Evolutionary conservation across 64 coral and sea anemone species (phyloP).

Genomic region (Exaiptasia diaphana): DNA sequence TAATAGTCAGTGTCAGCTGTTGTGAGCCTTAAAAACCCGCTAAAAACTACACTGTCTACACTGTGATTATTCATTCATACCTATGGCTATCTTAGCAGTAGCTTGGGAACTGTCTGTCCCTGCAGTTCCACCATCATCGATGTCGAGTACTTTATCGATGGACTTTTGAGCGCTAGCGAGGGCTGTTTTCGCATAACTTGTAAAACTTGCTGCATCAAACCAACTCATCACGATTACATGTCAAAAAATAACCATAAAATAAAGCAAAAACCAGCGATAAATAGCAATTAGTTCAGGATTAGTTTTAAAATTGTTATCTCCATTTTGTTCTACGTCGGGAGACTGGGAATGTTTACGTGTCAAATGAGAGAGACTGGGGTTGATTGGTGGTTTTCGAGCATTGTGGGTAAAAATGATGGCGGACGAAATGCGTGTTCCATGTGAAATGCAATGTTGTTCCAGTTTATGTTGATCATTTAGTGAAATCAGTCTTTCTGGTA

Average conservation of each 20-base stretch:
- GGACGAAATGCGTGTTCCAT: background rate
- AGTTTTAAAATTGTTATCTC: background rate
- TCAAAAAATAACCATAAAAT: background rate
- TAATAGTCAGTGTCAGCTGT: too few relatives aligned
- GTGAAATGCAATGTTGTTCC: background rate
- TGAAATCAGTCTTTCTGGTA: background rate
- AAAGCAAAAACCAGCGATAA: background rate
- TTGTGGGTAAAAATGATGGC: slow-evolving; percentile 38
- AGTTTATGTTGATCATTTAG: background rate
- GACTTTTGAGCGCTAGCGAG: slow-evolving; percentile 75
- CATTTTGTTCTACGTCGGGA: background rate
- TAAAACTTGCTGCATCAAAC: slow-evolving; percentile 80
- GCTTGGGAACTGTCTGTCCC: too few relatives aligned
- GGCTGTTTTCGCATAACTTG: slow-evolving; percentile 79
- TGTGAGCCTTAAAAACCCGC: too few relatives aligned
- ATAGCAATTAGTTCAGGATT: background rate
- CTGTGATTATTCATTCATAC: too few relatives aligned
- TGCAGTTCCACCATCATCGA: slow-evolving; percentile 48
- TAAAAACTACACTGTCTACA: too few relatives aligned
- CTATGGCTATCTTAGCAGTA: too few relatives aligned
- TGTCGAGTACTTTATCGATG: slow-evolving; percentile 81
- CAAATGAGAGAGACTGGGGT: slow-evolving; percentile 1
- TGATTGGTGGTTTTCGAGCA: background rate
- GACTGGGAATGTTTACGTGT: slow-evolving; percentile 44
- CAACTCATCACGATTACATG: too few relatives aligned